phyloP scores from a whole-genome alignment of 2,113 vertebrate species.

The Otolemur garnettii region DNA sequence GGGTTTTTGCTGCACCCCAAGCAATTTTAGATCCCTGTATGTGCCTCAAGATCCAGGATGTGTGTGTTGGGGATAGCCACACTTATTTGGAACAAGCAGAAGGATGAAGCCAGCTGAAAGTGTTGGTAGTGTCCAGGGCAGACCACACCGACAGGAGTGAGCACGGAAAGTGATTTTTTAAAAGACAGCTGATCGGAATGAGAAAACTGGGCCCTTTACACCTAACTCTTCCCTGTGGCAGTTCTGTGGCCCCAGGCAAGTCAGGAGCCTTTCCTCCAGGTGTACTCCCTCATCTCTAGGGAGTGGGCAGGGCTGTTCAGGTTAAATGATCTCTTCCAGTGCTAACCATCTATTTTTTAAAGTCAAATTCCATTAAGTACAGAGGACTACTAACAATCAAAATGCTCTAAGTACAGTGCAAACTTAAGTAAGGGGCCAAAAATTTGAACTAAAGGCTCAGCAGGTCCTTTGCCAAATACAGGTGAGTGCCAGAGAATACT shows the following conservation, averaged over 20 bases:
- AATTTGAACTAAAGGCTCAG: background rate
- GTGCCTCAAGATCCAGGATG: background rate
- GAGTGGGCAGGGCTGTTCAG: background rate
- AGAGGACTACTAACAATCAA: background rate
- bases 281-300: background rate
- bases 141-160: background rate
- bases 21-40: background rate
- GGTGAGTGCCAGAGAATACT: background rate
- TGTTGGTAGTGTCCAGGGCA: background rate
- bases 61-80: background rate
- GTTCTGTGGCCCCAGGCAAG: background rate
- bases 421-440: conserved; percentile 37
- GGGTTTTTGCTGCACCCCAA: background rate
- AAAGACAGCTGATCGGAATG: background rate
- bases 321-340: background rate
- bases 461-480: background rate
- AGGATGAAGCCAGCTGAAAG: background rate
- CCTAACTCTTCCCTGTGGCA: background rate
- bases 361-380: conserved; percentile 40
- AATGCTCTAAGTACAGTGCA: background rate
- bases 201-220: background rate
- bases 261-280: background rate
- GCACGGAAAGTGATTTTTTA: background rate
- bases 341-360: conserved; percentile 45
- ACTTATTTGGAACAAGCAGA: background rate